Conservation (phyloP, 1,140 invertebrate genomes). For the Drosophila pseudoobscura region DNA sequence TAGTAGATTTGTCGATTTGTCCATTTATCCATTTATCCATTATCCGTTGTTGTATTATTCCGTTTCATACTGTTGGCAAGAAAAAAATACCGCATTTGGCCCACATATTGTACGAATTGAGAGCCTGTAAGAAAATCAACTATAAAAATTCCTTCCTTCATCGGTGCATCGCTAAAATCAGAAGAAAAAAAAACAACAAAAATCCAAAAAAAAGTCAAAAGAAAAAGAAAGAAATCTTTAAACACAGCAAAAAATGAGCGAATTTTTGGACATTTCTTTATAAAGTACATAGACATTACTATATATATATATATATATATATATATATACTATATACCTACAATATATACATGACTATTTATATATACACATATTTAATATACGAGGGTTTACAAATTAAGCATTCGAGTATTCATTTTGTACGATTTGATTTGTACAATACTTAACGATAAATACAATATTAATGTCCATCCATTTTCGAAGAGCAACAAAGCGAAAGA, state of each 20-base stretch:
- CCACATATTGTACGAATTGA: slow-evolving; percentile 25
- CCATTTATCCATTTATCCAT: slow-evolving; percentile 32
- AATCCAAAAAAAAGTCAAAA: slow-evolving; percentile 19
- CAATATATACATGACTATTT: slow-evolving; percentile 58
- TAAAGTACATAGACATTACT: slow-evolving; percentile 41
- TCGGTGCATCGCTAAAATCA: slow-evolving; percentile 60
- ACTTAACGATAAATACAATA: slow-evolving; percentile 61
- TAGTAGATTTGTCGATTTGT: slow-evolving; percentile 52
- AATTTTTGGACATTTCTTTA: slow-evolving; percentile 46
- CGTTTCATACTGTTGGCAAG: slow-evolving; percentile 30
- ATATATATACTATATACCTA: slow-evolving; percentile 48
- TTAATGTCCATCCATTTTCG: slow-evolving; percentile 80
- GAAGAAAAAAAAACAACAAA: slow-evolving; percentile 15
- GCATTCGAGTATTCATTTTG: slow-evolving; percentile 55
- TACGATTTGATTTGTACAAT: slow-evolving; percentile 73
- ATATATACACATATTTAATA: slow-evolving; percentile 57
- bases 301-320: no score
- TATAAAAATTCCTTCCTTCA: slow-evolving; percentile 66
- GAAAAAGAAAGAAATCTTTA: slow-evolving; percentile 48
- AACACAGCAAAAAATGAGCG: slow-evolving; percentile 42
- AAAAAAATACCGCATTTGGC: slow-evolving; percentile 32
- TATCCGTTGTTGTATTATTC: slow-evolving; percentile 44
- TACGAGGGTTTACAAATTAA: slow-evolving; percentile 62
- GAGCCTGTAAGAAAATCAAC: slow-evolving; percentile 9
- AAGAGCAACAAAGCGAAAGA: slow-evolving; percentile 44